phyloP scores from a whole-genome alignment of 1,140 invertebrate genomes.

The Ceratosolen fusciceps region DNA sequence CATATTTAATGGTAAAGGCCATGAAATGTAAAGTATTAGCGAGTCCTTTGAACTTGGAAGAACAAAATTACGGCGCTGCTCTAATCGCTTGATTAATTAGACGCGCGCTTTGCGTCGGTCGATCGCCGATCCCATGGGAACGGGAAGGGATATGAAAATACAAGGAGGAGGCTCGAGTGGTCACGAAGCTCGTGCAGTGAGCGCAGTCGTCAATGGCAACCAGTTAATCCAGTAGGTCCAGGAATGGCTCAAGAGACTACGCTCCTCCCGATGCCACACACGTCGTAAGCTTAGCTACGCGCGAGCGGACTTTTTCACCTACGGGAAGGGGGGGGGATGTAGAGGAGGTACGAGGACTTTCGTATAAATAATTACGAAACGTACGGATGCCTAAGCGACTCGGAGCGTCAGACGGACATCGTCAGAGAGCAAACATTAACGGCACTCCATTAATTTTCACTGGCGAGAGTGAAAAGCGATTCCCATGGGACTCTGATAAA shows the following conservation, averaged over 20 bases:
- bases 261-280: neutral
- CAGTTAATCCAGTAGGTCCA: slow-evolving; percentile 21
- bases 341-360: slow-evolving; percentile 10
- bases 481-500: slow-evolving; percentile 4
- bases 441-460: neutral
- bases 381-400: no score
- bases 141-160: neutral
- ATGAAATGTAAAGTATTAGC: no score
- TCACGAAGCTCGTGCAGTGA: neutral
- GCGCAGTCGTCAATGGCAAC: neutral
- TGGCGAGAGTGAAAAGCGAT: neutral
- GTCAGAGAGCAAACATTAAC: neutral
- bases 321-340: no score
- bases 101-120: no score
- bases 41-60: no score
- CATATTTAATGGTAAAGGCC: no score
- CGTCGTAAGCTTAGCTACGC: no score
- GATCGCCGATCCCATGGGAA: neutral
- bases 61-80: no score
- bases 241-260: neutral
- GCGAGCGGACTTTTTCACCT: no score
- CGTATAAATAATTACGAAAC: slow-evolving; percentile 26
- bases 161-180: neutral
- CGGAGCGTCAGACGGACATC: no score
- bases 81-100: no score